A percentile compares a stretch with the other conserved stretches of the same genome.
phyloP scores from a whole-genome alignment of 2,888 invertebrate genomes.

The Eristalis pertinax region DNA sequence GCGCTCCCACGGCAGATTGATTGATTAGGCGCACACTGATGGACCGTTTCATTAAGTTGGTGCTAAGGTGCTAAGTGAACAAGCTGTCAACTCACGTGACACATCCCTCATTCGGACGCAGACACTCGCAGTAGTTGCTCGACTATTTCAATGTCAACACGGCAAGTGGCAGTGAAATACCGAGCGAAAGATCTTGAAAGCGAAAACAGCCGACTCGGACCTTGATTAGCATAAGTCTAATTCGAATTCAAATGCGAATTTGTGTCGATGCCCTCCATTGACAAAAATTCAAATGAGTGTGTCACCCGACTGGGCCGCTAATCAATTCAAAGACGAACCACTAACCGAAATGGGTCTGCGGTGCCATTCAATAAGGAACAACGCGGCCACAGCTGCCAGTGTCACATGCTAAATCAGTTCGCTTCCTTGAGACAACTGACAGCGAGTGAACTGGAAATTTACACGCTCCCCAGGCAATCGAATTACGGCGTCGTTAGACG shows the following conservation, averaged over 20 bases:
- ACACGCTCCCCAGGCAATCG: constrained; percentile 56
- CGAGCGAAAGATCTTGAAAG: constrained; percentile 1
- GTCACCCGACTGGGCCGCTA: constrained; percentile 13
- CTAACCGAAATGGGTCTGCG: neutral
- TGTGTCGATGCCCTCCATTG: constrained; percentile 19
- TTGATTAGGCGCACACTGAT: neutral
- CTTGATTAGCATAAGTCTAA: constrained; percentile 42
- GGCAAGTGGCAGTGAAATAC: constrained; percentile 10
- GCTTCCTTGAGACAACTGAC: constrained; percentile 32
- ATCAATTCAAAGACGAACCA: constrained; percentile 17
- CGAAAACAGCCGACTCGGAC: neutral
- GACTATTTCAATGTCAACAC: neutral
- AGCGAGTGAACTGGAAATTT: constrained; percentile 38
- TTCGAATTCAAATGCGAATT: constrained; percentile 20
- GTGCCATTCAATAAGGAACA: neutral
- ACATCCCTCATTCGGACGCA: neutral
- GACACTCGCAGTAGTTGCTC: neutral
- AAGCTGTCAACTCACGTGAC: neutral
- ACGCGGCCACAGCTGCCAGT: neutral
- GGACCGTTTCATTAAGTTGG: neutral
- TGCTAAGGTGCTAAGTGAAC: no score
- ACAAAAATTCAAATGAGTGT: constrained; percentile 23
- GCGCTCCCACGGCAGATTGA: neutral
- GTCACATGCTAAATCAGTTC: neutral
- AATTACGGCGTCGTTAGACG: constrained; percentile 52